Evolutionary conservation across 2,888 invertebrate genomes (phyloP), one percentile per base, ranked within the genome.

Genomic region (Ectemnius continuus): DNA sequence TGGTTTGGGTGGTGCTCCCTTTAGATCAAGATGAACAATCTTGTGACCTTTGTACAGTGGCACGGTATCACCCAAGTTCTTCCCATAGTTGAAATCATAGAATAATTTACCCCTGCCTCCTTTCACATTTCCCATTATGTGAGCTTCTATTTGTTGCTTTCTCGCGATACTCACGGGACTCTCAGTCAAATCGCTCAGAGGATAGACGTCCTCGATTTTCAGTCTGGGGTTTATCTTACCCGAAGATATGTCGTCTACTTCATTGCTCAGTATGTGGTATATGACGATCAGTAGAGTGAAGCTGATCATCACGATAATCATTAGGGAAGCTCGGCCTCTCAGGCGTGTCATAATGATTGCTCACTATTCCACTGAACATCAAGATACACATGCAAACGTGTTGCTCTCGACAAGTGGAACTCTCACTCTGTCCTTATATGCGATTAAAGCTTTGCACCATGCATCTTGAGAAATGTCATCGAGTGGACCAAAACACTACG

Each of bases 11-110:
- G 97, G 96, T 0, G 96, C 95, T 8, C 97, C 97, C 90, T 97
- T 97, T 16, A 97, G 90, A 91, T 97, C 97, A 26, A 97, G 90
- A 90, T 97, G 97, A 1, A 97, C 95, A 28, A 97, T 92, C 72
- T 95, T 93, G 75, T 94, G 92, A 1, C 91, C 91, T 67, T 87
- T 88, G 66, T 87, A 90, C 11, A 89, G 61, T n/a, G 88, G 82
- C 2, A 61, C 57, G 0, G 52, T 78, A 28, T 82, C 80, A n/a
- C 36, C 26, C 0, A 61, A 58, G 0, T 26, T 56, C 63, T 66
- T 82, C 36, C 23, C 71, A 14, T 75, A 67, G 68, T 75, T 78
- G 8, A 75, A 64, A 4, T 83, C 76, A 11, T 57, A 60, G 58
- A 76, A 72, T 67, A 75, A 11, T 5, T 20, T 71, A 4, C 62